Conservation (phyloP, 2,797 vertebrate species). For the Bryconaethiops microstoma region DNA sequence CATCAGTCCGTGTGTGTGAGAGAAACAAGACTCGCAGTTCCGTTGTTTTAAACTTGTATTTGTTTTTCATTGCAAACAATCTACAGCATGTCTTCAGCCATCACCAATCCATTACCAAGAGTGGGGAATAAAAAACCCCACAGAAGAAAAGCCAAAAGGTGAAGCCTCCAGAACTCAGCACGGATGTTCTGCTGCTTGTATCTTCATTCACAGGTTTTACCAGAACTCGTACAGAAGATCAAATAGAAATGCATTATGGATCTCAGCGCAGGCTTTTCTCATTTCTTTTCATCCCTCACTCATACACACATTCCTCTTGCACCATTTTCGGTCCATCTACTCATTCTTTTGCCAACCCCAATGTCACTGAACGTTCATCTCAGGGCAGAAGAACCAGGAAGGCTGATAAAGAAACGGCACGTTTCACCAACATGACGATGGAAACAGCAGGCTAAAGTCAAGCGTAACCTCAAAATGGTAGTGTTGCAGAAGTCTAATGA, state of each 20-base stretch:
- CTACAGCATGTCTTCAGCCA: constrained; percentile 1
- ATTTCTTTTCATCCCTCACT: not conserved
- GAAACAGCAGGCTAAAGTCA: not conserved
- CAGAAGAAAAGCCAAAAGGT: not conserved
- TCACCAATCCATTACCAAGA: not conserved
- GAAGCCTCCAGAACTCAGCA: not conserved
- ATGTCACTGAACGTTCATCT: not conserved
- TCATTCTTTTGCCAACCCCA: not conserved
- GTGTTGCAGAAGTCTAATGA: not conserved
- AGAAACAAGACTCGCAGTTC: not conserved
- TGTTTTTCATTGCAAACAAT: not conserved
- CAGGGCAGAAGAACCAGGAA: not conserved
- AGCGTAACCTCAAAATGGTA: not conserved
- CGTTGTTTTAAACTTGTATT: not conserved
- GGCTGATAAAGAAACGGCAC: not conserved
- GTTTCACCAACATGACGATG: not conserved
- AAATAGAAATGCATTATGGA: not conserved
- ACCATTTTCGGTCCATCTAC: not conserved
- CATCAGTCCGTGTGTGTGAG: not conserved
- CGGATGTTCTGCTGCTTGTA: not conserved
- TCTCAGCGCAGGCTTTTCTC: no score
- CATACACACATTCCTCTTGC: not conserved
- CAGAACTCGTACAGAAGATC: not conserved
- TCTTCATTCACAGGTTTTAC: not conserved
- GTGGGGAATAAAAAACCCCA: not conserved